Percentiles rank a stretch among this genome's conserved stretches.
Conservation (phyloP, 1,140 invertebrate species). For the Anagrus nilaparvatae region DNA sequence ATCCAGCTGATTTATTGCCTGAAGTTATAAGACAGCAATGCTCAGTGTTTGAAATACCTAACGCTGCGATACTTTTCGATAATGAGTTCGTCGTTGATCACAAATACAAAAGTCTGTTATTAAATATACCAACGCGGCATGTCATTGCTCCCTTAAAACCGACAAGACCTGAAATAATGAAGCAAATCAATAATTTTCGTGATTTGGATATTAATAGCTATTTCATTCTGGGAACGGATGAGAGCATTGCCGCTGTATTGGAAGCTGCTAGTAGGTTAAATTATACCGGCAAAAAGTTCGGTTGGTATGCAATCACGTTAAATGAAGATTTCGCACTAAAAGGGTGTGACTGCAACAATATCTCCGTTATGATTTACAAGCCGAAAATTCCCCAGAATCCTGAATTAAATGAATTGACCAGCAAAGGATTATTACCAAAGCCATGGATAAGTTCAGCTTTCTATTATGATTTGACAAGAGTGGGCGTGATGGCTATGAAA, state of each 20-base stretch:
- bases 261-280: conserved; percentile 35
- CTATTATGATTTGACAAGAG: conserved; percentile 71
- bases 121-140: conserved; percentile 79
- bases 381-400: conserved; percentile 17
- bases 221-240: conserved; percentile 64
- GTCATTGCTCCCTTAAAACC: conserved; percentile 59
- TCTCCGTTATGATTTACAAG: conserved; percentile 28
- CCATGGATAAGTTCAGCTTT: conserved; percentile 55
- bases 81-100: conserved; percentile 82
- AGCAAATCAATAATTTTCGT: conserved; percentile 59
- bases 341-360: conserved; percentile 28
- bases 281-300: conserved; percentile 43
- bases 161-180: conserved; percentile 41
- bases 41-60: conserved; percentile 63
- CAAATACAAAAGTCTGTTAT: conserved; percentile 79
- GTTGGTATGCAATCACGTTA: conserved; percentile 50
- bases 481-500: conserved; percentile 65
- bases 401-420: conserved; percentile 48
- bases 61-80: conserved; percentile 84
- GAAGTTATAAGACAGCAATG: conserved; percentile 73
- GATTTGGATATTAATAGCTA: conserved; percentile 81
- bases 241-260: conserved; percentile 59
- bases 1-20: conserved; percentile 72
- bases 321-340: conserved; percentile 35
- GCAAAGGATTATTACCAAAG: conserved; percentile 18